Evolutionary conservation across 2,888 invertebrate genomes (phyloP).

Genomic region (Tenthredo mesomela): DNA sequence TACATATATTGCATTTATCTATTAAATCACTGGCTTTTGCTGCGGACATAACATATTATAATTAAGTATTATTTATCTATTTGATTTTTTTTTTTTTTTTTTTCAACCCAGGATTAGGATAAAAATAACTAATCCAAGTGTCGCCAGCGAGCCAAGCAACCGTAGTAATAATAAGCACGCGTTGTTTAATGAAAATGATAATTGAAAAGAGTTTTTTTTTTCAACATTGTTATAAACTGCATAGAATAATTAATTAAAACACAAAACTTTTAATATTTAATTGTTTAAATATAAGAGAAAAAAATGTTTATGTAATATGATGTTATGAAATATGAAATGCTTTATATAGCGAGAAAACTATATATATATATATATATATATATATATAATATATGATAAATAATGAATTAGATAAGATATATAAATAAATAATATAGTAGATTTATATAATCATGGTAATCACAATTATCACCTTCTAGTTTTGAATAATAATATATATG

Average conservation of each 20-base stretch:
- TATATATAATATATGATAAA: neutral
- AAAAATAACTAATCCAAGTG: too few relatives aligned
- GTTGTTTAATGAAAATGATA: too few relatives aligned
- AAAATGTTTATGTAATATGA: too few relatives aligned
- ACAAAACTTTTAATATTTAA: neutral
- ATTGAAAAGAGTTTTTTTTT: neutral
- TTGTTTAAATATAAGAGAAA: too few relatives aligned
- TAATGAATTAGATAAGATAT: neutral
- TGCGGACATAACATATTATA: constrained; percentile 9
- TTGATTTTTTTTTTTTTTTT: neutral
- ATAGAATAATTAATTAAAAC: neutral
- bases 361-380: too few relatives aligned
- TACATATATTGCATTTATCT: neutral
- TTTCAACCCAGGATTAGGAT: too few relatives aligned
- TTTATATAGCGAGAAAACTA: neutral
- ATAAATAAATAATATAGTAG: neutral
- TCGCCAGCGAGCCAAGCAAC: too few relatives aligned
- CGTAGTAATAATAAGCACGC: too few relatives aligned
- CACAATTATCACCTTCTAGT: neutral
- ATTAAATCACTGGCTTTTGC: constrained; percentile 4
- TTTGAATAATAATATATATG: neutral
- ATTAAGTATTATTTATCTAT: neutral
- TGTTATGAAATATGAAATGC: neutral
- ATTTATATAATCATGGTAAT: neutral
- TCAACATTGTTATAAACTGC: neutral